Percentiles rank a stretch among this genome's conserved stretches.
These are phyloP conservation scores for Heteropelma amictum DNA, from an alignment of 2,888 invertebrate species.

Conservation along the genomic window DNA sequence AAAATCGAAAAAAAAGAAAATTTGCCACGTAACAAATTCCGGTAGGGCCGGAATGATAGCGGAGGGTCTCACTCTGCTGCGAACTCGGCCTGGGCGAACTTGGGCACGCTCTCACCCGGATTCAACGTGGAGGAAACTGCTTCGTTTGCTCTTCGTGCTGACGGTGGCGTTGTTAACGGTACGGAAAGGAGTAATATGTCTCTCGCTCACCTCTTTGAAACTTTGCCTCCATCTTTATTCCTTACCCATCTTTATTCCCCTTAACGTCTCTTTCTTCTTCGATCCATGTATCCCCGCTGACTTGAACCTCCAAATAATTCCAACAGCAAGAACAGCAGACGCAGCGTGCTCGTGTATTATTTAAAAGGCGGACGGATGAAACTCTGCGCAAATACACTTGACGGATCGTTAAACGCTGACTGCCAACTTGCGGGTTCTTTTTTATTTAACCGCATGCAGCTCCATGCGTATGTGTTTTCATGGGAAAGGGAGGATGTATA, in stretches of 20 bases:
- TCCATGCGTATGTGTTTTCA: background rate
- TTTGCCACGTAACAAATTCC: slow-evolving; percentile 51
- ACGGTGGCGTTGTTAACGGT: slow-evolving; percentile 56
- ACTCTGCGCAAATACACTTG: slow-evolving; percentile 6
- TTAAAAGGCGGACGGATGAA: slow-evolving; percentile 29
- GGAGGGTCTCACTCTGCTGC: slow-evolving; percentile 45
- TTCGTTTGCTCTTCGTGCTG: slow-evolving; percentile 57
- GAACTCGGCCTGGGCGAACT: slow-evolving; percentile 49
- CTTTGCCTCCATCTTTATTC: slow-evolving; percentile 10
- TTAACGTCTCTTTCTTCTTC: slow-evolving; percentile 48
- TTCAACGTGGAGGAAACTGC: slow-evolving; percentile 54
- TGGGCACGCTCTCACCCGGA: slow-evolving; percentile 29
- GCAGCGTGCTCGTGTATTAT: slow-evolving; percentile 28
- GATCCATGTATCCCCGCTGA: slow-evolving; percentile 32
- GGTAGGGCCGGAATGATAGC: slow-evolving; percentile 30
- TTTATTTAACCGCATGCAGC: background rate
- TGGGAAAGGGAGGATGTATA: background rate
- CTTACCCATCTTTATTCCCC: slow-evolving; percentile 6
- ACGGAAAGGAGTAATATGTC: slow-evolving; percentile 57
- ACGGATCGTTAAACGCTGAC: background rate
- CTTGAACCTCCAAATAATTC: slow-evolving; percentile 32
- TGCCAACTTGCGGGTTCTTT: background rate
- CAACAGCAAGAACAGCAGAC: slow-evolving; percentile 10
- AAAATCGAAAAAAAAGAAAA: slow-evolving; percentile 27
- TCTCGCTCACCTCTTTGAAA: slow-evolving; percentile 27